Base-by-base conservation (phyloP, 2,113 vertebrate genomes). In the Lophochroa leadbeateri region DNA sequence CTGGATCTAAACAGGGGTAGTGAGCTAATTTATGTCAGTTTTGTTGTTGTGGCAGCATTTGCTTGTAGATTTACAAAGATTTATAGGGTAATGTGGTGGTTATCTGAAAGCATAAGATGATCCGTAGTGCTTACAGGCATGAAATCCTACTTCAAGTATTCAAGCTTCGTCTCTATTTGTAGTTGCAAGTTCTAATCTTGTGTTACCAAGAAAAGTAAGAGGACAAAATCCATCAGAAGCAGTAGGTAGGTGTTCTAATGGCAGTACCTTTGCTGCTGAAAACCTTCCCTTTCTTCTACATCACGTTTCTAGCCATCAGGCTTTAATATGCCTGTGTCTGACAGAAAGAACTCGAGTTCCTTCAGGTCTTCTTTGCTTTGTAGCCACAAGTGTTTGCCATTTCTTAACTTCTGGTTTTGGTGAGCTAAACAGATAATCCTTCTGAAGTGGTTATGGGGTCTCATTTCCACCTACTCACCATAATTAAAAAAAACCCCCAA, bases 191-290 rank as follows among this genome's bases (percentile, higher is more conserved):
- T 90, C 57, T 41, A 68, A 11, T 50, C 25, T 76, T 49, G 13
- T 27, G 19, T 75, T 90, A 39, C 55, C 61, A 93, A 90, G 52
- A 55, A 88, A 88, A 83, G 31, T 23, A 74, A 52, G 71, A 60
- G 39, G 23, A 69, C 21, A 83, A 55, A 77, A 81, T 41, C 31
- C 25, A 28, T 58, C 2, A 7, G 64, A 78, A 95, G 43, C 23
- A 33, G 37, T 27, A 58, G 25, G 11, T 63, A 57, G 44, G 9
- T 39, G 10, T 80, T 88, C 28, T 49, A 10, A 35, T 39, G n/a
- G 53, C 37, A 55, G 33, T 21, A 44, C 9, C 44, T 86, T 86
- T 13, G 3, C 10, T 88, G 1, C n/a, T 91, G 77, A 41, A 89
- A 92, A 69, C 14, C 49, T 55, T 13, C 10, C 29, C 27, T 60